phyloP scores from a whole-genome alignment of 2,888 invertebrate species.

The Drosophila percnosoma region DNA sequence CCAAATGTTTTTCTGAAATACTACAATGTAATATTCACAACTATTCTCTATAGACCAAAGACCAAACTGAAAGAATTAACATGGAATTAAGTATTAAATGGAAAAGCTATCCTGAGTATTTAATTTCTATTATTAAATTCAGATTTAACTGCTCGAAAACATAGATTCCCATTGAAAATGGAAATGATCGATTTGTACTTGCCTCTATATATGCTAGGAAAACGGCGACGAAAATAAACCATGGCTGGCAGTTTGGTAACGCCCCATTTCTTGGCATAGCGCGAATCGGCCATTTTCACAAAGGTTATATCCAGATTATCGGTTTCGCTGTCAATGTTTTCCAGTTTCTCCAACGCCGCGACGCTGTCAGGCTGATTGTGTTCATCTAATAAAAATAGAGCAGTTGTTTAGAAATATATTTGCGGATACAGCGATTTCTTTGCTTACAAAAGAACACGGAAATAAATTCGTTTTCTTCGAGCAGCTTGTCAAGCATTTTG shows the following conservation, averaged over 20 bases:
- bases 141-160: neutral
- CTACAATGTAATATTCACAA: neutral
- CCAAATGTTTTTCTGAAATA: too few species aligned
- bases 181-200: conserved; percentile 40
- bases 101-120: neutral
- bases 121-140: neutral
- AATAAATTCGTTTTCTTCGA: conserved; percentile 97
- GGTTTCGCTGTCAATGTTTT: conserved; percentile 97
- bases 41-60: neutral
- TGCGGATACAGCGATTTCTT: neutral
- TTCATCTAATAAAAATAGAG: conserved; percentile 88
- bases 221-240: conserved; percentile 95
- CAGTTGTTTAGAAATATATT: neutral
- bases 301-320: conserved; percentile 97
- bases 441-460: conserved; percentile 97
- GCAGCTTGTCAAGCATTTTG: conserved; percentile 97
- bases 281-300: conserved; percentile 96
- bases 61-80: neutral
- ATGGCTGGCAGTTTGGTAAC: conserved; percentile 95
- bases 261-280: conserved; percentile 97
- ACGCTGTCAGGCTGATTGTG: conserved; percentile 92
- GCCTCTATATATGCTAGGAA: conserved; percentile 97
- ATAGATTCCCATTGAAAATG: neutral
- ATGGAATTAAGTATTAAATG: neutral
- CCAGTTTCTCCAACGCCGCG: conserved; percentile 93